phyloP scores from a whole-genome alignment of 2,113 vertebrate species.

The Anhinga anhinga region DNA sequence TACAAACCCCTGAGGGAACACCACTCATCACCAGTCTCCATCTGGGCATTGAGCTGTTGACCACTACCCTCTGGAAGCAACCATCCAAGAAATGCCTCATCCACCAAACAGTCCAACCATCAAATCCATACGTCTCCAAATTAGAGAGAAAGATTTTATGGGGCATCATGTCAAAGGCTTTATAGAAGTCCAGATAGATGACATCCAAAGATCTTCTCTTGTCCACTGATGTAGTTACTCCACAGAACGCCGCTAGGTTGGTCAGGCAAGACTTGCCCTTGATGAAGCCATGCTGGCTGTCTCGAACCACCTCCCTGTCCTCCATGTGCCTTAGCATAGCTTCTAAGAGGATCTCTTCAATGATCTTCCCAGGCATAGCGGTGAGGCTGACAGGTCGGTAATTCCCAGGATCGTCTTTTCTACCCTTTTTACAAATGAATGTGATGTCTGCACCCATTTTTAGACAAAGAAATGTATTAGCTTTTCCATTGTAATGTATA shows the following conservation, averaged over 20 bases:
- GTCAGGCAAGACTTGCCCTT: neutral
- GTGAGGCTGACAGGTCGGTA: neutral
- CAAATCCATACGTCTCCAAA: too few relatives aligned
- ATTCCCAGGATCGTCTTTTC: neutral
- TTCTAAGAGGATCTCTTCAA: neutral
- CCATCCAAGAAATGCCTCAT: neutral
- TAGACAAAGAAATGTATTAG: neutral
- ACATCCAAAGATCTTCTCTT: neutral
- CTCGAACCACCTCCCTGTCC: too few relatives aligned
- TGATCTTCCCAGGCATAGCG: neutral
- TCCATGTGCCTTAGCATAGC: neutral
- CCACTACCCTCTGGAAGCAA: neutral
- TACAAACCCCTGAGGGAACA: too few relatives aligned
- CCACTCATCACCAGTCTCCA: too few relatives aligned
- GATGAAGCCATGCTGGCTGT: too few relatives aligned
- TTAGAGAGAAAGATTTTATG: too few relatives aligned
- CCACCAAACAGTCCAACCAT: too few relatives aligned
- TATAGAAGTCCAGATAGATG: too few relatives aligned
- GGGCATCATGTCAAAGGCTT: too few relatives aligned
- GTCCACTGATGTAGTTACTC: neutral
- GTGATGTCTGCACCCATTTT: neutral
- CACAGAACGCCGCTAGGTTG: neutral
- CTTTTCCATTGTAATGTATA: neutral
- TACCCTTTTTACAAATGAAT: neutral
- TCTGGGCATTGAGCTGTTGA: rapidly evolving